A percentile compares a stretch with the other conserved stretches of the same genome.
Evolutionary conservation across 2,113 vertebrate genomes (phyloP).

Genomic region (Peromyscus leucopus): DNA sequence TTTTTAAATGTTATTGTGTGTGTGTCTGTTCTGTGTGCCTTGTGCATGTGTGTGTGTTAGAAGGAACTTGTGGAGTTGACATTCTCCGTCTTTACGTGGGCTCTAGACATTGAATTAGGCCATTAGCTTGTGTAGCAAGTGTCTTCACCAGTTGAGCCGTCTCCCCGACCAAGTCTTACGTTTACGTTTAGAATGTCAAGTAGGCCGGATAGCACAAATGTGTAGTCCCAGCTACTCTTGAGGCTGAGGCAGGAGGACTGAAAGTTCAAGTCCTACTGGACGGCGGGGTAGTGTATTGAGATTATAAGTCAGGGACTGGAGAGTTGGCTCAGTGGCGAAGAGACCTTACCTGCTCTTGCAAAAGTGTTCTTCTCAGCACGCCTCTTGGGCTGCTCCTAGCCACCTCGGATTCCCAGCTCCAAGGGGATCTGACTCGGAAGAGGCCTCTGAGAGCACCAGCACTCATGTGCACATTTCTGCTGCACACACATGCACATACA

Average conservation of each 20-base stretch:
- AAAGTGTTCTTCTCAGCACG: not conserved
- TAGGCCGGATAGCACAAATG: not conserved
- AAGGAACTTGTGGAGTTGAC: not conserved
- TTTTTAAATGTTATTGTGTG: not conserved
- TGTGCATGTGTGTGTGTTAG: not conserved
- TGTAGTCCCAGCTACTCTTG: not conserved
- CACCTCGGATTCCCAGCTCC: not conserved
- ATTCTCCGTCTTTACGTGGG: not conserved
- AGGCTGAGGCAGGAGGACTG: not conserved
- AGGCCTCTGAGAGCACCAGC: not conserved
- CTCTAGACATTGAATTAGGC: not conserved
- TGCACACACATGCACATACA: not conserved
- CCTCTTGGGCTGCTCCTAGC: not conserved
- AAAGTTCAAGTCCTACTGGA: not conserved
- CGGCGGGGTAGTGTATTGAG: not conserved
- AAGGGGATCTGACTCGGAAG: not conserved
- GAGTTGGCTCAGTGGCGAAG: not conserved
- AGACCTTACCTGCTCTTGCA: not conserved
- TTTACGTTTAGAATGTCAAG: conserved; percentile 53
- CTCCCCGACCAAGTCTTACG: not conserved
- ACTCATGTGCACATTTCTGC: not conserved
- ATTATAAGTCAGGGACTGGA: not conserved
- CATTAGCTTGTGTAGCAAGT: not conserved
- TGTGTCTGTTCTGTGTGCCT: not conserved
- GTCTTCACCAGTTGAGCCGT: not conserved